A percentile compares a stretch with the other conserved stretches of the same genome.
Conservation (phyloP, 1,140 invertebrate species). For the Drosophila kepulauana region DNA sequence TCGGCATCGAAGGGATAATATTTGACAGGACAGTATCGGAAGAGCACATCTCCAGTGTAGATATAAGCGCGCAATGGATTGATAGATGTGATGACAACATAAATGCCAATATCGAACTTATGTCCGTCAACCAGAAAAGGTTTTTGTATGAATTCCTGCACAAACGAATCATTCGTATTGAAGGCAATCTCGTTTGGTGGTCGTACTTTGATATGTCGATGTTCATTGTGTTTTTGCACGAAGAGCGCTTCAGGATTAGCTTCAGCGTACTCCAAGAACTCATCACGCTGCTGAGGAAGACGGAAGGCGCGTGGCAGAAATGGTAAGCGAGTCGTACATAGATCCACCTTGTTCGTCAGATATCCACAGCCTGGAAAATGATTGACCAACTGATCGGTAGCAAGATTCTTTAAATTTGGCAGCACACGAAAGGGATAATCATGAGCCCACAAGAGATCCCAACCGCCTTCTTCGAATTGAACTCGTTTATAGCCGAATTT, state of each 20-base stretch:
- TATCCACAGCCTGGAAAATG: conserved; percentile 98
- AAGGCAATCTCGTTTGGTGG: conserved; percentile 90
- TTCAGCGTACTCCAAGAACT: conserved; percentile 90
- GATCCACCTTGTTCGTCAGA: conserved; percentile 97
- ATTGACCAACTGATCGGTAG: conserved; percentile 93
- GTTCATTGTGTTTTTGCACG: conserved; percentile 97
- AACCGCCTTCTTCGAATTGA: conserved; percentile 87
- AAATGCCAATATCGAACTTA: conserved; percentile 99
- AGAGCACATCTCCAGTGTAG: conserved; percentile 94
- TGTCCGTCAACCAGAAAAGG: conserved; percentile 94
- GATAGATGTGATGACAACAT: conserved; percentile 96
- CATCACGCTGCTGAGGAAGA: conserved; percentile 91
- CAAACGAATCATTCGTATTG: conserved; percentile 91
- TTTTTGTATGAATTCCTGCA: conserved; percentile 95
- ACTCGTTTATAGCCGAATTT: conserved; percentile 90
- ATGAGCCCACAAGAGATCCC: conserved; percentile 96
- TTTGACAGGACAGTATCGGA: conserved; percentile 95
- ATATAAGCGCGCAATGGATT: conserved; percentile 95
- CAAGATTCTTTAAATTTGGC: conserved; percentile 87
- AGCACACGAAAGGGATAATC: conserved; percentile 94
- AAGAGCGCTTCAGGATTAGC: conserved; percentile 91
- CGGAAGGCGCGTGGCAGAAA: conserved; percentile 95
- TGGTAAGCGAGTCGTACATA: conserved; percentile 91
- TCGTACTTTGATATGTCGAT: conserved; percentile 94
- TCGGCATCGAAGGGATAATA: conserved; percentile 96